phyloP scores from a whole-genome alignment of 1,140 invertebrate species.

The Liolophura sinensis region DNA sequence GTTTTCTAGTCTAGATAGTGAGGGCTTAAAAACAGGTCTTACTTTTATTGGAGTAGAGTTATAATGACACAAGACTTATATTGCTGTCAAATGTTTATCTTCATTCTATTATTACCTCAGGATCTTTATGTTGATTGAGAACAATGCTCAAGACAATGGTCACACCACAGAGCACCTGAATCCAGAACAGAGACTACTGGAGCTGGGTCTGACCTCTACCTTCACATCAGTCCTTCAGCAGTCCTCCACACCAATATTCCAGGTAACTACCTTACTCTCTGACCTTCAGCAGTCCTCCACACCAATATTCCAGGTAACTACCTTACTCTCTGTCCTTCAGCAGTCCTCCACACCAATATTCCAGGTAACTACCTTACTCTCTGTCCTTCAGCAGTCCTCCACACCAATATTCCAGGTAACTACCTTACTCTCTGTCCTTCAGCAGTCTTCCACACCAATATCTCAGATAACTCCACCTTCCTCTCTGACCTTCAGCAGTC shows the following conservation, averaged over 20 bases:
- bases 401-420: no score
- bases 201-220: slow-evolving; percentile 71
- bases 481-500: no score
- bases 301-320: background rate
- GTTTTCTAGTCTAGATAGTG: no score
- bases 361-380: no score
- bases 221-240: slow-evolving; percentile 70
- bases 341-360: no score
- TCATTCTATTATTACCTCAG: slow-evolving; percentile 30
- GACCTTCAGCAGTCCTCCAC: background rate
- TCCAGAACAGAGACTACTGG: slow-evolving; percentile 72
- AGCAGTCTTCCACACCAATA: no score
- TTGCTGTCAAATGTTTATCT: slow-evolving; percentile 1
- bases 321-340: no score
- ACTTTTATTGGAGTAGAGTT: background rate
- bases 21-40: no score
- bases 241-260: slow-evolving; percentile 67
- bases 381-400: no score
- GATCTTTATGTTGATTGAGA: slow-evolving; percentile 51
- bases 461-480: no score
- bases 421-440: no score
- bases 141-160: slow-evolving; percentile 41
- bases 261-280: slow-evolving; percentile 36
- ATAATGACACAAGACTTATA: background rate
- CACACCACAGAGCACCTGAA: slow-evolving; percentile 58